phyloP scores from a whole-genome alignment of 2,113 vertebrate species.

The Aphyosemion australe region DNA sequence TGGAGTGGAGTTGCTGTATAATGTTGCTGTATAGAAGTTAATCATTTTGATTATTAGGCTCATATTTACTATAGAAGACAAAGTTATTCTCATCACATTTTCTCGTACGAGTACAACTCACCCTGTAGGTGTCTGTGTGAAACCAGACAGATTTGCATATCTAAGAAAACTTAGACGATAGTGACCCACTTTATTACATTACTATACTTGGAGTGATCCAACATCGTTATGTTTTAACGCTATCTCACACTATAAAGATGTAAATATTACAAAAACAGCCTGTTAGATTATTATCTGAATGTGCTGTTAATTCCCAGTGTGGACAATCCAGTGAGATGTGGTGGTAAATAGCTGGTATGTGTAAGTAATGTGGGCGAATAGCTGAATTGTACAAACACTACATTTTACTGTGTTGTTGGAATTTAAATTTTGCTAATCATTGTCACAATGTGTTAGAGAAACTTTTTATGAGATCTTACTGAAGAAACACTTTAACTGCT shows the following conservation, averaged over 20 bases:
- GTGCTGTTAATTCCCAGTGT: too few species aligned
- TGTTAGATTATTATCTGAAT: too few species aligned
- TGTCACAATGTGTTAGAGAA: too few species aligned
- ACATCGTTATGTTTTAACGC: background rate
- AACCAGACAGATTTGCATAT: constrained; percentile 5
- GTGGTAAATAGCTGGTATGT: too few species aligned
- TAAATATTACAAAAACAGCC: background rate
- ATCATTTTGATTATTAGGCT: constrained; percentile 26
- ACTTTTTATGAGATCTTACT: too few species aligned
- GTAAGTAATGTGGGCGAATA: too few species aligned
- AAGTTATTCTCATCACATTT: constrained; percentile 20
- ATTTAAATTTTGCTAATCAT: too few species aligned
- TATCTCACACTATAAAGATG: background rate
- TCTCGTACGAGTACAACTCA: background rate
- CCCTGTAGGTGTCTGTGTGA: constrained; percentile 9
- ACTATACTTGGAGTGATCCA: background rate
- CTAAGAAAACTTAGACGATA: constrained; percentile 1
- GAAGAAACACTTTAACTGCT: too few species aligned
- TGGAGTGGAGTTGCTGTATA: constrained; percentile 40
- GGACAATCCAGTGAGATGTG: too few species aligned
- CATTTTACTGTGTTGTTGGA: too few species aligned
- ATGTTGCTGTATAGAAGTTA: constrained; percentile 30
- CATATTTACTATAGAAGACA: constrained; percentile 24
- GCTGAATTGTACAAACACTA: too few species aligned
- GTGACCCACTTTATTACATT: background rate